Base-by-base conservation (phyloP, 2,797 vertebrate genomes). In the Phrynocephalus forsythii region DNA sequence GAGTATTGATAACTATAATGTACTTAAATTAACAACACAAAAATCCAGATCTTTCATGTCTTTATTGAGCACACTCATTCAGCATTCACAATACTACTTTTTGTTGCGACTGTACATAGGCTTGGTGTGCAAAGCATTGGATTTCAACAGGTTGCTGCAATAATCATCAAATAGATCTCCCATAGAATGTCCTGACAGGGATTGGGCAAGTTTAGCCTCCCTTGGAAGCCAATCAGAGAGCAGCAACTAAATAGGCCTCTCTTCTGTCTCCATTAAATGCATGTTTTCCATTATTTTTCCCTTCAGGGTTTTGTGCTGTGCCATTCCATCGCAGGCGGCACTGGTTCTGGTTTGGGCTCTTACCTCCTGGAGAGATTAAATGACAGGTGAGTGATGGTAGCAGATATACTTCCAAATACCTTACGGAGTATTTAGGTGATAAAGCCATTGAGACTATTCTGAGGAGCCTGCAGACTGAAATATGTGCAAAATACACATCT, bases 331-430 rank as follows among this genome's bases (percentile, higher is more conserved):
- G 98, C 99, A 4, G 98, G 98, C 24, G 98, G 98, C 48, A 99
- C 98, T 0, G 99, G 98, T 79, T 99, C 98, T 0, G 99, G 98
- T 52, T 96, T 99, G 91, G 98, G 98, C 68, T 99, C 99, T 0
- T 99, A 99, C 89, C 97, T 99, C 30, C 95, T 99, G 94, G 98
- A 99, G 94, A 98, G 97, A 60, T 97, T 99, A 90, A 99, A 99
- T 77, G 99, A 99, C 97, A 98, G 99, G 99, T 99, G 92, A 89
- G 93, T 52, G 0, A n/a, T 71, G 10, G 38, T 18, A 30, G 50
- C 60, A 44, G 18, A 8, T 60, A 75, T 72, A 80, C 83, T 52
- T 73, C 20, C n/a, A n/a, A 10, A 30, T 84, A 50, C 69, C 73
- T 44, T 52, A 87, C 15, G 87, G 81, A 79, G 66, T 6, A 16